Conservation (phyloP, 2,113 vertebrate genomes). For the Paralichthys olivaceus region DNA sequence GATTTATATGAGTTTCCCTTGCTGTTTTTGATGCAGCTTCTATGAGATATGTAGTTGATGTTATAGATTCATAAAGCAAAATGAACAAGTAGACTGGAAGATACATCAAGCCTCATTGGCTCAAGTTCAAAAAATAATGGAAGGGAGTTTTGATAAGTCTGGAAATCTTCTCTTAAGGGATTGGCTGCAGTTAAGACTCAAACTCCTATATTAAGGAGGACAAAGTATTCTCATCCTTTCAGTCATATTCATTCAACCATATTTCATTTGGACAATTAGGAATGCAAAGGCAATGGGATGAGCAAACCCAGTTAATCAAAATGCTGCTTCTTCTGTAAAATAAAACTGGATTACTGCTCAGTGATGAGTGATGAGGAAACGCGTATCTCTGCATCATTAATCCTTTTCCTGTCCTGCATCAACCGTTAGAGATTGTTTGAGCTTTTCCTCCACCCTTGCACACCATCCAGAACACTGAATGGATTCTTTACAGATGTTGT, state of each 20-base stretch:
- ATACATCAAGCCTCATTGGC: background rate
- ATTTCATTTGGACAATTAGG: conserved; percentile 19
- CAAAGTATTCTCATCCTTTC: conserved; percentile 18
- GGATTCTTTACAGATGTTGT: conserved; percentile 49
- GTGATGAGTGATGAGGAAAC: conserved; percentile 46
- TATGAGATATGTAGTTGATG: background rate
- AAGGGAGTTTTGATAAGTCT: background rate
- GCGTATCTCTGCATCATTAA: conserved; percentile 46
- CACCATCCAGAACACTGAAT: conserved; percentile 24
- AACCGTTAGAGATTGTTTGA: conserved; percentile 21
- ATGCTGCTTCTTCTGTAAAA: conserved; percentile 53
- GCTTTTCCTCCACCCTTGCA: conserved; percentile 28
- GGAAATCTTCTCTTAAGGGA: too few species aligned
- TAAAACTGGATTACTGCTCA: conserved; percentile 43
- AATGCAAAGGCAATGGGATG: conserved; percentile 18
- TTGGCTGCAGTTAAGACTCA: background rate
- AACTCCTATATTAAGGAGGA: background rate
- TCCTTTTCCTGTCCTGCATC: conserved; percentile 43
- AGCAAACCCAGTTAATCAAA: conserved; percentile 46
- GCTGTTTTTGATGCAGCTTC: too few species aligned
- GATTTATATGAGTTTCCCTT: too few species aligned
- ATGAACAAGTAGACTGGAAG: background rate
- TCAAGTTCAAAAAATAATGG: background rate
- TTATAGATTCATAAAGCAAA: background rate
- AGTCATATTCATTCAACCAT: conserved; percentile 26